Conservation (phyloP, 2,797 vertebrate species). For the Distichodus sexfasciatus region DNA sequence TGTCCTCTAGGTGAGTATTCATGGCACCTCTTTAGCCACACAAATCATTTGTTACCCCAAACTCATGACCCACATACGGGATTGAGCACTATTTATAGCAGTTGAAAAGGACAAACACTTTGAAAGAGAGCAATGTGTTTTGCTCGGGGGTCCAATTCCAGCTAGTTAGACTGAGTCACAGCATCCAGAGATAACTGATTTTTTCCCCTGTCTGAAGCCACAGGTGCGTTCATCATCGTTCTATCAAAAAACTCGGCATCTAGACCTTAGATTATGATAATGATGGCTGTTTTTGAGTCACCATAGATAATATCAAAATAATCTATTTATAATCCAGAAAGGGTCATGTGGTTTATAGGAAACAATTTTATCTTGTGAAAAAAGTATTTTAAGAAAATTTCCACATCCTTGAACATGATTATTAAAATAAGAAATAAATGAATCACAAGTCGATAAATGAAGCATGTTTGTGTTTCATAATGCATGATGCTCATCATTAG, state of each 20-base stretch:
- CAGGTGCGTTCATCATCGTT: slow-evolving; percentile 42
- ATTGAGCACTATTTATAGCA: slow-evolving; percentile 23
- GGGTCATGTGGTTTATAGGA: neutral
- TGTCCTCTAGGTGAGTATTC: slow-evolving; percentile 28
- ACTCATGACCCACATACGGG: slow-evolving; percentile 29
- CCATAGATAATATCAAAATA: neutral
- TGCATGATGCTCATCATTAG: no score
- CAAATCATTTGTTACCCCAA: slow-evolving; percentile 23
- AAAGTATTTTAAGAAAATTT: no score
- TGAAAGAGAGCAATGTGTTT: slow-evolving; percentile 14
- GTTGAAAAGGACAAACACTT: slow-evolving; percentile 6
- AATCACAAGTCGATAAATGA: no score
- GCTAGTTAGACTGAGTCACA: neutral
- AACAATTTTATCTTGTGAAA: no score
- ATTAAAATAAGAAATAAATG: neutral
- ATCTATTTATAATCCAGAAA: neutral
- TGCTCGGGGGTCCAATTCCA: neutral
- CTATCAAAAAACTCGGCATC: slow-evolving; percentile 6
- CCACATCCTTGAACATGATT: neutral
- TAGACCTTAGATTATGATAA: slow-evolving; percentile 17
- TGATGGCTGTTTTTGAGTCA: neutral
- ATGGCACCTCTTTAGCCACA: slow-evolving; percentile 22
- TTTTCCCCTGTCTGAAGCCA: slow-evolving; percentile 24
- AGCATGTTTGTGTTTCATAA: no score
- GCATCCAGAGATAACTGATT: neutral